Evolutionary conservation across 2,888 invertebrate genomes (phyloP).

Genomic region (Cryptosula pallasiana): DNA sequence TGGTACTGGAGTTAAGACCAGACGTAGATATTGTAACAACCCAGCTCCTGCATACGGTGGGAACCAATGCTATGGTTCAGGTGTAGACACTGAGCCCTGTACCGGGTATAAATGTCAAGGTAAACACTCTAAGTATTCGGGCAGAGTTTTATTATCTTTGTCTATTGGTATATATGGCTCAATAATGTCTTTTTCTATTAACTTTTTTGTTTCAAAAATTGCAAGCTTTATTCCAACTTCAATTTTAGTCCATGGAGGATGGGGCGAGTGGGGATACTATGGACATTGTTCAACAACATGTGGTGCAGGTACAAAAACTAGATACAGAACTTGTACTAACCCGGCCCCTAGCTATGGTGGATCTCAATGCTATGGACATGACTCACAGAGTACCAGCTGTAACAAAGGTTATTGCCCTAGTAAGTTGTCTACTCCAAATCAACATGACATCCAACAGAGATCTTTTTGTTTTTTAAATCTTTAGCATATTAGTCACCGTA

Average conservation of each 20-base stretch:
- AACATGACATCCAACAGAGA: neutral
- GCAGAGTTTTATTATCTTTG: too few species aligned
- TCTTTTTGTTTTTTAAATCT: too few species aligned
- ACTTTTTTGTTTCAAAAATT: too few species aligned
- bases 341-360: slow-evolving; percentile 43
- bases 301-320: slow-evolving; percentile 38
- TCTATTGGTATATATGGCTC: too few species aligned
- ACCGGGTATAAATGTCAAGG: neutral
- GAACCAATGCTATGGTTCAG: slow-evolving; percentile 34
- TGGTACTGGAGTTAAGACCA: neutral
- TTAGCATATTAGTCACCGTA: too few species aligned
- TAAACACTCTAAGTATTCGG: too few species aligned
- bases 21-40: slow-evolving; percentile 1
- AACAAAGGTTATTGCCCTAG: slow-evolving; percentile 40
- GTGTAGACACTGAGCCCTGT: neutral
- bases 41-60: slow-evolving; percentile 36
- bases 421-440: slow-evolving; percentile 28
- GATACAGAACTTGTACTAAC: slow-evolving; percentile 39
- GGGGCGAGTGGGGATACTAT: slow-evolving; percentile 43
- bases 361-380: slow-evolving; percentile 34
- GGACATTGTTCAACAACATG: slow-evolving; percentile 42
- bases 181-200: too few species aligned
- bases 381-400: slow-evolving; percentile 34
- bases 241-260: slow-evolving; percentile 42
- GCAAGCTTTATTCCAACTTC: neutral